phyloP scores from a whole-genome alignment of 2,797 vertebrate species.

The Arnoldichthys spilopterus region DNA sequence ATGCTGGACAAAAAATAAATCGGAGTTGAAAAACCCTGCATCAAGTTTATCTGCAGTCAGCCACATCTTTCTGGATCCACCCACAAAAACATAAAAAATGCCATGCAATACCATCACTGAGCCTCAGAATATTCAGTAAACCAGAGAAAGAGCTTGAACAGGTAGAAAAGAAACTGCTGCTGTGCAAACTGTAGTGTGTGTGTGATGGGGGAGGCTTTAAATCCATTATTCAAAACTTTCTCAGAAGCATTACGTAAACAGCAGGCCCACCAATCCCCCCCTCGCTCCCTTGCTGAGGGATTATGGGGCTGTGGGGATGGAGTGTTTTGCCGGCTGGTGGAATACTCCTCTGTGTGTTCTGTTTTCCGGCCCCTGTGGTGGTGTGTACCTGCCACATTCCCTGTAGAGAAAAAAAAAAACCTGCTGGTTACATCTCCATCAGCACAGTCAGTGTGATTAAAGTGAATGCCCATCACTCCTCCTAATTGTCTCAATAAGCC shows the following conservation, averaged over 20 bases:
- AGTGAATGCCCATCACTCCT: conserved; percentile 52
- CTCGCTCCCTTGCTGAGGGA: conserved; percentile 22
- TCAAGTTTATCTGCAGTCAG: not conserved
- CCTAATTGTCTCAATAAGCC: conserved; percentile 53
- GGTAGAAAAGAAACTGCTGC: not conserved
- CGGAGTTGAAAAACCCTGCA: not conserved
- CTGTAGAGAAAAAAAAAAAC: conserved; percentile 62
- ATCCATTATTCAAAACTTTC: conserved; percentile 42
- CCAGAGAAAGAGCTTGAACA: not conserved
- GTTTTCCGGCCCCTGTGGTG: conserved; percentile 25
- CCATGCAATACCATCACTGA: too few species aligned
- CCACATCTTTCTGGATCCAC: not conserved
- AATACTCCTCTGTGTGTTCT: conserved; percentile 52
- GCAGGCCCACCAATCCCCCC: not conserved
- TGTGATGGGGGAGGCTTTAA: conserved; percentile 4
- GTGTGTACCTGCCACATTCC: conserved; percentile 51
- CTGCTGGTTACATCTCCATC: conserved; percentile 69
- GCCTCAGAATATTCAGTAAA: not conserved
- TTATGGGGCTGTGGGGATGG: conserved; percentile 27
- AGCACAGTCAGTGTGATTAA: conserved; percentile 55
- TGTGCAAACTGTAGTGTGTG: not conserved
- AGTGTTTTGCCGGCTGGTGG: conserved; percentile 21
- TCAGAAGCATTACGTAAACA: conserved; percentile 35
- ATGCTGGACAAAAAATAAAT: too few species aligned
- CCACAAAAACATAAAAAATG: too few species aligned